Evolutionary conservation across 2,113 vertebrate genomes (phyloP), one percentile per base, ranked within the genome.

Genomic region (Datnioides undecimradiatus): DNA sequence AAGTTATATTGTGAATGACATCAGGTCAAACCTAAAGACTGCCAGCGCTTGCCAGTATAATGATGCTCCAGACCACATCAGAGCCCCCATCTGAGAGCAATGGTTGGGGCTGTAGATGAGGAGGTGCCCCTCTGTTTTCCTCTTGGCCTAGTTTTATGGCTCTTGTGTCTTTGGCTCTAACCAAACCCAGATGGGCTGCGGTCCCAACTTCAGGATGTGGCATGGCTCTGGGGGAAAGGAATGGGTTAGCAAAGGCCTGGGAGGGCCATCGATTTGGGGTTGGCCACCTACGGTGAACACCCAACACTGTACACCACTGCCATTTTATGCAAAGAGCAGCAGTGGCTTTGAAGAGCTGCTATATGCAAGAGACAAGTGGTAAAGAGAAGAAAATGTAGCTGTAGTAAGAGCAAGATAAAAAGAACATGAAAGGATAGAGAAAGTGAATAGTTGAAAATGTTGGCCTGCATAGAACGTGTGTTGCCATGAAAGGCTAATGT

Each of bases 141-240:
- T 83, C 85, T 49, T 45, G 34, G 79, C 52, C 83, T 71, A 17
- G 29, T 87, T 92, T 92, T 87, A 85, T 83, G 73, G 80, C 73
- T 91, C 71, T 87, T 77, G 72, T 89, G 67, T 82, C 86, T 85
- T 51, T 82, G 68, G 76, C 63, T 74, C 57, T 93, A 93, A 92
- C 85, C 77, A 85, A 83, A 89, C 81, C 84, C 91, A 91, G 87
- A 93, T 93, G 91, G 87, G 63, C 57, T 88, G 90, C 17, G 87
- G 89, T 91, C 82, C 85, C 75, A 86, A 88, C 82, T 88, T 77
- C 87, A 91, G 91, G 93, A 92, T 93, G 92, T 93, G 89, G 89
- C 79, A 77, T 34, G 6, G 63, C 85, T 83, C 58, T 79, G 76
- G 57, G 71, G 76, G 76, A 77, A 73, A 67, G 67, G 59, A 86